Conservation (phyloP, 2,888 invertebrate species). For the Isotomurus palustris region DNA sequence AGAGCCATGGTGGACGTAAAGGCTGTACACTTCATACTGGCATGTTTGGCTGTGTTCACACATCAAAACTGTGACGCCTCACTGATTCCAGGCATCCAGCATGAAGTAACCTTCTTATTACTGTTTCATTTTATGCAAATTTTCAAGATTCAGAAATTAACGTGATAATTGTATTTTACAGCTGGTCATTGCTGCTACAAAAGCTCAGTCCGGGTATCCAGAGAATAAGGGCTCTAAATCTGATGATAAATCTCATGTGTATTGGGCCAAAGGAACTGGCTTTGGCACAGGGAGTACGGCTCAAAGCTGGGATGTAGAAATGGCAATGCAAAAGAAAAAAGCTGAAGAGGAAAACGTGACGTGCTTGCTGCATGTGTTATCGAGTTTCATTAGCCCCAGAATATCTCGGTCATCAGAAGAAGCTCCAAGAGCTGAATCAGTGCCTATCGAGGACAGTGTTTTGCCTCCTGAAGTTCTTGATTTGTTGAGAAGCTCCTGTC, state of each 20-base stretch:
- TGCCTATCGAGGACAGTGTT: conserved; percentile 45
- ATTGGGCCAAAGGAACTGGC: conserved; percentile 96
- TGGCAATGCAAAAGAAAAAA: conserved; percentile 79
- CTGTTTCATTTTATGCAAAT: background rate
- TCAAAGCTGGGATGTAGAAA: conserved; percentile 95
- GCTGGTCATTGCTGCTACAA: conserved; percentile 48
- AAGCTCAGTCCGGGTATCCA: conserved; percentile 47
- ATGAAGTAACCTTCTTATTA: conserved; percentile 48
- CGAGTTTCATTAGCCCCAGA: conserved; percentile 77
- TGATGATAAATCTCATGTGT: conserved; percentile 70
- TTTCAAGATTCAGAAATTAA: too few relatives aligned
- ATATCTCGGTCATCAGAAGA: conserved; percentile 27
- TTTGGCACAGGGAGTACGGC: conserved; percentile 94
- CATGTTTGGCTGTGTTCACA: conserved; percentile 83
- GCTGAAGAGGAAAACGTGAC: conserved; percentile 94
- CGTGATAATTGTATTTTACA: conserved; percentile 8
- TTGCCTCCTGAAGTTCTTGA: conserved; percentile 70
- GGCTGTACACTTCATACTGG: conserved; percentile 76
- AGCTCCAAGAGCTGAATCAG: background rate
- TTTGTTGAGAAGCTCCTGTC: conserved; percentile 72
- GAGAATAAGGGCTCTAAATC: conserved; percentile 48
- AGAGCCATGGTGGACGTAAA: conserved; percentile 77
- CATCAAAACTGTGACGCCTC: conserved; percentile 51
- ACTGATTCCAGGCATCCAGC: conserved; percentile 50
- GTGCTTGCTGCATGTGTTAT: conserved; percentile 72